Evolutionary conservation across 2,888 invertebrate species (phyloP), one percentile per base, ranked within the genome.

Genomic region (Drosophila buzzatii): DNA sequence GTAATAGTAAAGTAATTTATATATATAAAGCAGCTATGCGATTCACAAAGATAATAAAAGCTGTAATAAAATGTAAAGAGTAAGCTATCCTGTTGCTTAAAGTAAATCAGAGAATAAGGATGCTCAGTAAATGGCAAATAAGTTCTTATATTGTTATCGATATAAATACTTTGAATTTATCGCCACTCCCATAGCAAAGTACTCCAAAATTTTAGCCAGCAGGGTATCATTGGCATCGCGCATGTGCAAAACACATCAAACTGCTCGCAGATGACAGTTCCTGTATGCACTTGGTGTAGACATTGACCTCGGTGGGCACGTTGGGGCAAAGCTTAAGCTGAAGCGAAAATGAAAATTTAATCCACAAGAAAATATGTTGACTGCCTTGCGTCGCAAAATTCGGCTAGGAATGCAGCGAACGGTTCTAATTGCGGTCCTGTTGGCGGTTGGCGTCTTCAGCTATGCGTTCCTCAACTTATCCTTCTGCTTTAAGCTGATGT

Each of bases 391-490:
- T 64, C 89, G 92, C 33, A 91, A 89, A 87, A 86, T 92, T 84
- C 91, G 92, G 37, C 81, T 88, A 42, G 87, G 91, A 63, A 87
- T 92, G 72, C 92, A 92, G 78, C 91, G 91, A 62, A 83, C 89
- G 53, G 76, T 92, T 20, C 68, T 92, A 1, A 73, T 92, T 64
- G 88, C 89, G 52, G 75, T 91, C 59, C 79, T 92, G 69, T 80
- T 90, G 69, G 86, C 82, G 16, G 79, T 90, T 20, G 90, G 90
- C 49, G 83, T 92, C 53, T 80, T 92, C 64, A 79, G 90, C 67
- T 89, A 91, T 70, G 92, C 92, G 35, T 92, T 92, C 66, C 84
- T 92, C 62, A 92, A 92, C 81, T 79, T 92, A 61, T 92, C 92
- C 61, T 91, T 92, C 70, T 92, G 92, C 76, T 92, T 92, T 59